phyloP scores from a whole-genome alignment of 2,888 invertebrate species.

The Chrysolina oricalcia region DNA sequence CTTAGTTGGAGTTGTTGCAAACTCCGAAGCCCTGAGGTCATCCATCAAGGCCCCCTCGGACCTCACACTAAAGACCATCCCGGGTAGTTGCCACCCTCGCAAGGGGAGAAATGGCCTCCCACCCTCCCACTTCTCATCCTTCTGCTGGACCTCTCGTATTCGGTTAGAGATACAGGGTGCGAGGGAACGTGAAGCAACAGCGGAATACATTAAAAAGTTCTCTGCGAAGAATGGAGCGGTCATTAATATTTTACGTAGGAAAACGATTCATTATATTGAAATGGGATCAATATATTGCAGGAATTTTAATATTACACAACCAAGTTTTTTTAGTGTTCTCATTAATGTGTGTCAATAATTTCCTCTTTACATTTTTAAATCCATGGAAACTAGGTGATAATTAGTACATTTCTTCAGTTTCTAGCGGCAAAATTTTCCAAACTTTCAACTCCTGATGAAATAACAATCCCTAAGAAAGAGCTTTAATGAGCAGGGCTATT shows the following conservation, averaged over 20 bases:
- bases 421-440: no score
- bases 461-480: no score
- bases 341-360: no score
- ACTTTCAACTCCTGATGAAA: no score
- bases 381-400: no score
- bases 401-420: no score
- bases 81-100: constrained; percentile 58
- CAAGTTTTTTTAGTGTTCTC: no score
- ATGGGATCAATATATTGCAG: constrained; percentile 61
- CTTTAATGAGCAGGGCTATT: no score
- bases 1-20: constrained; percentile 55
- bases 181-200: constrained; percentile 56
- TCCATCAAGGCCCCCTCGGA: constrained; percentile 70
- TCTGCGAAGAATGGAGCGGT: constrained; percentile 54
- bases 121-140: constrained; percentile 63
- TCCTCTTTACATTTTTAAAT: no score
- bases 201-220: constrained; percentile 62
- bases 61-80: constrained; percentile 66
- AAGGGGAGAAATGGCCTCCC: constrained; percentile 58
- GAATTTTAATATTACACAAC: constrained; percentile 37
- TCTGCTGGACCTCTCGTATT: constrained; percentile 49
- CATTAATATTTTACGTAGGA: constrained; percentile 62
- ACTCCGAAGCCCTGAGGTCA: constrained; percentile 70
- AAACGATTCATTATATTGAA: constrained; percentile 57
- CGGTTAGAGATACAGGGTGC: constrained; percentile 54